Conservation (phyloP, 2,797 vertebrate genomes). For the Takifugu ocellatus region DNA sequence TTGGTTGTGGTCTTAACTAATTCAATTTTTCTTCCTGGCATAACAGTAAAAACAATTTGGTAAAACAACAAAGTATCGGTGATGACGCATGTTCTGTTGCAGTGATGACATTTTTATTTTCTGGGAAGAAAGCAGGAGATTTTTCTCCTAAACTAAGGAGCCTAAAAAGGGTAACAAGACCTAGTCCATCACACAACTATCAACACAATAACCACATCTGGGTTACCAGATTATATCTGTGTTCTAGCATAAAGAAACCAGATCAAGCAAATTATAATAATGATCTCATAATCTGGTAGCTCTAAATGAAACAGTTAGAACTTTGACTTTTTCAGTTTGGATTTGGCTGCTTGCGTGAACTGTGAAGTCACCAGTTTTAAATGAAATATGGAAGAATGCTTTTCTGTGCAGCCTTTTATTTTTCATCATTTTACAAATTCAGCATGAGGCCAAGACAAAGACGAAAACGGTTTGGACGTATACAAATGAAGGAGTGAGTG, state of each 20-base stretch:
- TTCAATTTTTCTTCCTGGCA: neutral
- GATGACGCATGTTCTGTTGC: neutral
- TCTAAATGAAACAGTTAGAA: constrained; percentile 3
- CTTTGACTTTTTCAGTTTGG: neutral
- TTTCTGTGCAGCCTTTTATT: too few relatives aligned
- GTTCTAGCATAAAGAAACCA: constrained; percentile 5
- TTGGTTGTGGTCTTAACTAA: too few relatives aligned
- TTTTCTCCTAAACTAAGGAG: neutral
- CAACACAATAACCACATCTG: neutral
- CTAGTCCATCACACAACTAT: neutral
- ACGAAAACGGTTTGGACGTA: too few relatives aligned
- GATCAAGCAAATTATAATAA: neutral
- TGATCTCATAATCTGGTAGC: neutral
- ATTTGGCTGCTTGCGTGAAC: too few relatives aligned
- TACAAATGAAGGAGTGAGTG: too few relatives aligned
- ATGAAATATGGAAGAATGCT: too few relatives aligned
- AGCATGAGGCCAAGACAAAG: too few relatives aligned
- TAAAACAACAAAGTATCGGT: neutral
- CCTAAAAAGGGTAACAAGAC: neutral
- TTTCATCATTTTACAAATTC: too few relatives aligned
- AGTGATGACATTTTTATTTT: neutral
- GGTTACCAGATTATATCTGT: constrained; percentile 5
- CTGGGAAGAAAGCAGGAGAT: neutral
- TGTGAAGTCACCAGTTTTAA: too few relatives aligned
- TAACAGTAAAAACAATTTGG: neutral